Evolutionary conservation across 2,113 vertebrate genomes (phyloP).

Genomic region (Mormoops blainvillei): DNA sequence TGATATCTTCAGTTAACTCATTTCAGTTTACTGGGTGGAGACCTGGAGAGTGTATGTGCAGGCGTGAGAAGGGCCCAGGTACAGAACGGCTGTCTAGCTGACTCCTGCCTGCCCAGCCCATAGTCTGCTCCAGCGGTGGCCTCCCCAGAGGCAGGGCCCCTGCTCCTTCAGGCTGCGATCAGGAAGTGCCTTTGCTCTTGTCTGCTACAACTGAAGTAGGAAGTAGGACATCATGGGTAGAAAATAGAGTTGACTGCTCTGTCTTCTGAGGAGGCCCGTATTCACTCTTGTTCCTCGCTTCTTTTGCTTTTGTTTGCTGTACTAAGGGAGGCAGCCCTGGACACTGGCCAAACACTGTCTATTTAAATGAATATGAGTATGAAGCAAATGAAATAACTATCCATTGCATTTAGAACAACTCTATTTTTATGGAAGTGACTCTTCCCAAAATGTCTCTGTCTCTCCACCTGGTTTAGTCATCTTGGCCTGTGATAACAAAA

Average conservation of each 20-base stretch:
- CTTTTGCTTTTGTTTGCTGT: background rate
- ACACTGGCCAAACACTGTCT: background rate
- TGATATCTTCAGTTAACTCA: background rate
- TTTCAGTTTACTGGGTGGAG: background rate
- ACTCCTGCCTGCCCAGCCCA: background rate
- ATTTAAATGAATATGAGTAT: background rate
- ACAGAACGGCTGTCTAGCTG: background rate
- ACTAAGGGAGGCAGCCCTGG: background rate
- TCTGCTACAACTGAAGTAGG: background rate
- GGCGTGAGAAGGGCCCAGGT: background rate
- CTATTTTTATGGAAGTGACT: background rate
- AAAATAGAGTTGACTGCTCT: background rate
- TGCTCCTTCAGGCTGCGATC: background rate
- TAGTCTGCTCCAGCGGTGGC: background rate
- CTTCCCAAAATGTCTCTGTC: background rate
- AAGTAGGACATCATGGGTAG: background rate
- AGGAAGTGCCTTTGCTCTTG: background rate
- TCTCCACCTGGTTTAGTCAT: background rate
- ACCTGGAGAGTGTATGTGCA: background rate
- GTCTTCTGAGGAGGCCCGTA: background rate
- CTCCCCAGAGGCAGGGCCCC: rapidly evolving
- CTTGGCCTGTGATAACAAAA: background rate
- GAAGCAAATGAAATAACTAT: background rate
- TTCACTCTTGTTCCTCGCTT: background rate
- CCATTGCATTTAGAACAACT: background rate